Evolutionary conservation across 2,113 vertebrate species (phyloP), one percentile per base, ranked within the genome.

Genomic region (Neodon shergylaensis): DNA sequence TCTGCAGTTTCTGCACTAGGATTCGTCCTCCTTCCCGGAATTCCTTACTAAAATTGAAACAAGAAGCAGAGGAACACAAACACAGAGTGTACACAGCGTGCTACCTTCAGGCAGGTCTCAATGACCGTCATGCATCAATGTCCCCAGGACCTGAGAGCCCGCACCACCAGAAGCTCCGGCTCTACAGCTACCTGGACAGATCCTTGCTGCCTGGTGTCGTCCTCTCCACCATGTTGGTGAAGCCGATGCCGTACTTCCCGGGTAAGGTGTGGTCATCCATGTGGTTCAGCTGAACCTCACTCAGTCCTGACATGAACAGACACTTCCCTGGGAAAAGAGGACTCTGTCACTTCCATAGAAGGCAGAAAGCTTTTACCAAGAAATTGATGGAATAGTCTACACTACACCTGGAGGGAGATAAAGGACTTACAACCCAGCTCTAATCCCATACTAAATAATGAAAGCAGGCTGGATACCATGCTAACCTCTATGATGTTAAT

Each of bases 151-250:
- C 1, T 0, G 31, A 36, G 74, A 3, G 36, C 33, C 63, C 21
- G 19, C 33, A n/a, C 0, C 22, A 28, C 8, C 3, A 17, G 6
- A 13, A 86, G 31, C 2, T 5, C 72, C 66, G 24, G 78, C 19
- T 31, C 10, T 4, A 33, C 28, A 36, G 82, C 90, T 93, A 99
- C 99, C 98, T 99, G 77, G 99, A 98, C 52, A 99, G 99, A 97
- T 99, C 99, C 97, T 99, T 99, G 98, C 99, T 99, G 82, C 99
- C 99, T 26, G 99, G 99, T 1, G 99, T 99, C 1, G 99, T 99
- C 97, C 99, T 98, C 94, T 99, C 99, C 54, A 99, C 99, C 99
- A 99, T 99, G 95, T 99, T 99, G 94, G 99, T 99, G 98, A 99
- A 99, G 73, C 99, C 99, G 97, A 99, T 99, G 39, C 99, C 99